Evolutionary conservation across 2,113 vertebrate genomes (phyloP).

Genomic region (Dipodomys ordii): DNA sequence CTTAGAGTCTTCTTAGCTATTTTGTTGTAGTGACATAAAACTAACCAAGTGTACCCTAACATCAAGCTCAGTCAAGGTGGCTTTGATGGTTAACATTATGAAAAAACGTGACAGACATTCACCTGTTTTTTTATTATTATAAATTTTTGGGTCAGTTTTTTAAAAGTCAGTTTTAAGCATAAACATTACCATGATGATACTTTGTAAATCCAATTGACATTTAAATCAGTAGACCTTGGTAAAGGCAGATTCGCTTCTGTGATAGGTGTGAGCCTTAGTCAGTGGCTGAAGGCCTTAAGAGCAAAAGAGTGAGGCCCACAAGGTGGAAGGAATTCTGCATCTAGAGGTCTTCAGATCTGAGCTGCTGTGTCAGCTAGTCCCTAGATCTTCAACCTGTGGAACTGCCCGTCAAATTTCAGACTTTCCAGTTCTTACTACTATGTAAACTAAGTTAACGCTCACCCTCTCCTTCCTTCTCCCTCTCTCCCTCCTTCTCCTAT

Average conservation of each 20-base stretch:
- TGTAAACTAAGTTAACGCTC: neutral
- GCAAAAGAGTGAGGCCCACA: neutral
- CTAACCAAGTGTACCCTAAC: neutral
- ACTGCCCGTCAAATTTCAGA: neutral
- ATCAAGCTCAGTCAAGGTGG: neutral
- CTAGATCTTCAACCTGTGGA: neutral
- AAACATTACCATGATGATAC: neutral
- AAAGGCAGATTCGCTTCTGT: neutral
- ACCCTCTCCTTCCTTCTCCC: neutral
- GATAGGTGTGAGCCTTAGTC: neutral
- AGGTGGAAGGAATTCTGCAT: neutral
- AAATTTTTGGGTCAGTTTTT: no score
- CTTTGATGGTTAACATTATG: neutral
- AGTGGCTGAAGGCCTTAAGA: neutral
- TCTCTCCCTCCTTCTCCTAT: neutral
- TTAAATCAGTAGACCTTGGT: neutral
- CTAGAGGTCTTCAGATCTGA: neutral
- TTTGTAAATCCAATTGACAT: neutral
- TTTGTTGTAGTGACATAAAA: neutral
- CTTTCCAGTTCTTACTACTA: neutral
- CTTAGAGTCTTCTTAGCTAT: neutral
- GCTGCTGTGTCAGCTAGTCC: neutral
- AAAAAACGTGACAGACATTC: neutral
- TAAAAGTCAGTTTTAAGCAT: no score
- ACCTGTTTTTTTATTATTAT: neutral